A percentile compares a stretch with the other conserved stretches of the same genome.
phyloP scores from a whole-genome alignment of 2,888 invertebrate genomes.

The Elmis aenea region DNA sequence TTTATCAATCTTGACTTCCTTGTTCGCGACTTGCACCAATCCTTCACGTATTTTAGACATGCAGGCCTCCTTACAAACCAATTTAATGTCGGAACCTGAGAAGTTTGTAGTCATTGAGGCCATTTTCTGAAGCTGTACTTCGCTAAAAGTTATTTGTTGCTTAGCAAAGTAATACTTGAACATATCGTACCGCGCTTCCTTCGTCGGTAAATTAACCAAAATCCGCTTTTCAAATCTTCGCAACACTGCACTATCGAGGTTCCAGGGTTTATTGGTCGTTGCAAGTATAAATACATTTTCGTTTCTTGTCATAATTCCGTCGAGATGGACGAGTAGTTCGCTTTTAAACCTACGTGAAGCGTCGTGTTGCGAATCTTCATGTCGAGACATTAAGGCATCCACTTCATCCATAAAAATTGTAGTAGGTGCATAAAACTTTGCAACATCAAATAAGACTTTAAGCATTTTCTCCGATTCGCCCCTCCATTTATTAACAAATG shows the following conservation, averaged over 20 bases:
- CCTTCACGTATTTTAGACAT: constrained; percentile 69
- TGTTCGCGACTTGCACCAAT: constrained; percentile 16
- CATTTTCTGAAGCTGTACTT: constrained; percentile 48
- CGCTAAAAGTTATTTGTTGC: constrained; percentile 45
- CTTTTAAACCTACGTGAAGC: constrained; percentile 84
- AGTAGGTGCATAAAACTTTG: constrained; percentile 72
- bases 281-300: constrained; percentile 75
- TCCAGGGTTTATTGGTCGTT: constrained; percentile 92
- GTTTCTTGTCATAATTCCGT: constrained; percentile 62
- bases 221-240: constrained; percentile 85
- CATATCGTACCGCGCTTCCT: constrained; percentile 60
- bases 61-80: constrained; percentile 83
- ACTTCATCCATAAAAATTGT: constrained; percentile 92
- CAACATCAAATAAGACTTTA: constrained; percentile 82
- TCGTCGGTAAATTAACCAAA: constrained; percentile 70
- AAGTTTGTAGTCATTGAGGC: constrained; percentile 64
- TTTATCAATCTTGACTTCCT: constrained; percentile 17
- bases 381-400: constrained; percentile 72
- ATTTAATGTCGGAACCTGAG: constrained; percentile 83
- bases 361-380: constrained; percentile 72
- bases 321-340: constrained; percentile 81
- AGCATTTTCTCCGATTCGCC: constrained; percentile 94
- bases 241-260: constrained; percentile 82
- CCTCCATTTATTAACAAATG: constrained; percentile 91
- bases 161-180: constrained; percentile 58